These are phyloP conservation scores for Labeo calbasu DNA, from an alignment of 2,797 vertebrate genomes.

Conservation along the genomic window DNA sequence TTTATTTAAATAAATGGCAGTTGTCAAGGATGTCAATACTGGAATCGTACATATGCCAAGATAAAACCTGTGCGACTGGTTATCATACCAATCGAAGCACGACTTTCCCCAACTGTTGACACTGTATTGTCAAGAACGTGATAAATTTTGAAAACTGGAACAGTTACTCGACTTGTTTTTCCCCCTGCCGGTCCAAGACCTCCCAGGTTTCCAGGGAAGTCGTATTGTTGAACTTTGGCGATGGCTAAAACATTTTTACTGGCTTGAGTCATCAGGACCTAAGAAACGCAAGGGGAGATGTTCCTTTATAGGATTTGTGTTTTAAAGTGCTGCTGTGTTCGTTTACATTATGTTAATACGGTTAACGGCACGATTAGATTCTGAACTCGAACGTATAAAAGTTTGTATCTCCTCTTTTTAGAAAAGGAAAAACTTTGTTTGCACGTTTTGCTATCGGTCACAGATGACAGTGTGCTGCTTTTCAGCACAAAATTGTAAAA, in stretches of 20 bases:
- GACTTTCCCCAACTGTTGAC: slow-evolving; percentile 38
- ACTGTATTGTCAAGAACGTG: slow-evolving; percentile 3
- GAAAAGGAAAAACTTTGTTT: background rate
- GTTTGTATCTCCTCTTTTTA: background rate
- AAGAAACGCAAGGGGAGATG: background rate
- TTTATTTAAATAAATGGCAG: slow-evolving; percentile 36
- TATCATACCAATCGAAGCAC: slow-evolving; percentile 13
- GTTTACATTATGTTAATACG: background rate
- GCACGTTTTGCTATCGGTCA: background rate
- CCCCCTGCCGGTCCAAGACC: slow-evolving; percentile 32
- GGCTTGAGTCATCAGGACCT: slow-evolving; percentile 1
- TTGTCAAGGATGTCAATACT: slow-evolving; percentile 45
- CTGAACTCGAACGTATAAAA: background rate
- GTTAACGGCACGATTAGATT: background rate
- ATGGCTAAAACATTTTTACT: slow-evolving; percentile 33
- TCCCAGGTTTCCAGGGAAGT: slow-evolving; percentile 41
- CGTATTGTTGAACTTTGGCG: slow-evolving; percentile 27
- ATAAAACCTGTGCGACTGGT: slow-evolving; percentile 39
- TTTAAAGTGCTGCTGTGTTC: background rate
- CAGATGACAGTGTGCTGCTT: background rate
- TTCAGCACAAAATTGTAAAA: background rate
- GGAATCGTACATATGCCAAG: background rate
- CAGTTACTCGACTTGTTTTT: slow-evolving; percentile 16
- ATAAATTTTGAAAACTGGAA: slow-evolving; percentile 12
- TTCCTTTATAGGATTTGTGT: slow-evolving; percentile 2